Conservation (phyloP, 2,113 vertebrate genomes). For the Fukomys damarensis region DNA sequence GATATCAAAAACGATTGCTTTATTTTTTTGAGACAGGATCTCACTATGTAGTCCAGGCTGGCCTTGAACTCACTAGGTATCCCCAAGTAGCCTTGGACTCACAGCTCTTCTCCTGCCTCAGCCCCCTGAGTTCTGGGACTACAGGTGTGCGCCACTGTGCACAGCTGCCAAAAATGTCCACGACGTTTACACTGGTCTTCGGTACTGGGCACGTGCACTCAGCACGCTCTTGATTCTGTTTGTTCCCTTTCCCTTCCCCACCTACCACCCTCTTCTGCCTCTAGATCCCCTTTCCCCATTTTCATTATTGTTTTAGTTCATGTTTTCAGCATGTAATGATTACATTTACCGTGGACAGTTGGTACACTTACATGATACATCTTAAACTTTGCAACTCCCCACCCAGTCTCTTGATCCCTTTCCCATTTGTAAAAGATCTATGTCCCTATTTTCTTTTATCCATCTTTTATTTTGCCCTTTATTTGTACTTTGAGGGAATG, state of each 20-base stretch:
- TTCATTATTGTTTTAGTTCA: not conserved
- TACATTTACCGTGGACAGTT: not conserved
- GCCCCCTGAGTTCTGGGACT: not conserved
- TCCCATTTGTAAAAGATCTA: not conserved
- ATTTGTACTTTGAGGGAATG: not conserved
- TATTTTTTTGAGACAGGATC: not conserved
- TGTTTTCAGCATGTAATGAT: not conserved
- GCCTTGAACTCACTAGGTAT: not conserved
- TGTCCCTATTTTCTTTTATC: not conserved
- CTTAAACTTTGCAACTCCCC: not conserved
- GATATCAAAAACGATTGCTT: not conserved
- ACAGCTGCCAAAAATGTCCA: too few species aligned
- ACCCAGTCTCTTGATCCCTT: not conserved
- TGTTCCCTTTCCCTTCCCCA: not conserved
- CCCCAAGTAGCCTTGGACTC: not conserved
- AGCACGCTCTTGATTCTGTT: not conserved
- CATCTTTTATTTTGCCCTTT: not conserved
- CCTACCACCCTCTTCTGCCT: not conserved
- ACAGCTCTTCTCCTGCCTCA: not conserved
- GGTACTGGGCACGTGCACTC: not conserved
- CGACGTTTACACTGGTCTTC: not conserved
- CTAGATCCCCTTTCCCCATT: not conserved
- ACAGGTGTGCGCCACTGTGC: not conserved
- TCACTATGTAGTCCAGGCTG: not conserved
- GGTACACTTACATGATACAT: not conserved